Evolutionary conservation across 2,888 invertebrate genomes (phyloP).

Genomic region (Erpobdella octoculata): DNA sequence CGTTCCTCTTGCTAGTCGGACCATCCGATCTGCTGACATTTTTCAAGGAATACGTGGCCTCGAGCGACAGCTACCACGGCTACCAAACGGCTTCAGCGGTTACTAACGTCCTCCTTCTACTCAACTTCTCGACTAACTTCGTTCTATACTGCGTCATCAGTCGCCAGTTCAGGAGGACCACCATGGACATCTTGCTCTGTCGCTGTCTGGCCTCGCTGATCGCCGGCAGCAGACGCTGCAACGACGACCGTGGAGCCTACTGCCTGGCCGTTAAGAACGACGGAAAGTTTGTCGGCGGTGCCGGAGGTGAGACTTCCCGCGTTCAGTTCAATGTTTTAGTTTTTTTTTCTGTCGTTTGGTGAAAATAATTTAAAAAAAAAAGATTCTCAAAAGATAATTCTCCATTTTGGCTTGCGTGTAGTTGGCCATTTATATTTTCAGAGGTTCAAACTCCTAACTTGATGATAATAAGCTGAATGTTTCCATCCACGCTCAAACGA

Average conservation of each 20-base stretch:
- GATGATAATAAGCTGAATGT: too few relatives aligned
- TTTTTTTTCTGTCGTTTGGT: too few relatives aligned
- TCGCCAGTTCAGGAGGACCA: constrained; percentile 61
- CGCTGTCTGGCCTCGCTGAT: background rate
- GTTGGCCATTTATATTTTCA: too few relatives aligned
- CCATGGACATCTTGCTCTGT: background rate
- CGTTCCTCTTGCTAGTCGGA: constrained; percentile 47
- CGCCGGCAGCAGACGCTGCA: background rate
- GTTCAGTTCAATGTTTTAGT: too few relatives aligned
- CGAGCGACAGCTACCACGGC: constrained; percentile 5
- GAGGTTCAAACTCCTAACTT: too few relatives aligned
- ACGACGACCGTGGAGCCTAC: background rate
- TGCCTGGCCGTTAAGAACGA: background rate
- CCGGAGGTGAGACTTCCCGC: background rate
- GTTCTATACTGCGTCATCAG: constrained; percentile 71
- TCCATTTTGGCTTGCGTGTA: too few relatives aligned
- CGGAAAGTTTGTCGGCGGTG: background rate
- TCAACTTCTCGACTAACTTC: constrained; percentile 60
- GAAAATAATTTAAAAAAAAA: too few relatives aligned
- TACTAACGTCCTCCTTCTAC: constrained; percentile 47
- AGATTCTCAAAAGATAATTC: too few relatives aligned
- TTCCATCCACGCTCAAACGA: too few relatives aligned
- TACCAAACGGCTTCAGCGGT: constrained; percentile 25
- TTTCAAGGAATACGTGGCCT: background rate
- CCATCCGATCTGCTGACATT: constrained; percentile 47